Conservation (phyloP, 2,888 invertebrate genomes). For the Agonopterix alstromeriana region DNA sequence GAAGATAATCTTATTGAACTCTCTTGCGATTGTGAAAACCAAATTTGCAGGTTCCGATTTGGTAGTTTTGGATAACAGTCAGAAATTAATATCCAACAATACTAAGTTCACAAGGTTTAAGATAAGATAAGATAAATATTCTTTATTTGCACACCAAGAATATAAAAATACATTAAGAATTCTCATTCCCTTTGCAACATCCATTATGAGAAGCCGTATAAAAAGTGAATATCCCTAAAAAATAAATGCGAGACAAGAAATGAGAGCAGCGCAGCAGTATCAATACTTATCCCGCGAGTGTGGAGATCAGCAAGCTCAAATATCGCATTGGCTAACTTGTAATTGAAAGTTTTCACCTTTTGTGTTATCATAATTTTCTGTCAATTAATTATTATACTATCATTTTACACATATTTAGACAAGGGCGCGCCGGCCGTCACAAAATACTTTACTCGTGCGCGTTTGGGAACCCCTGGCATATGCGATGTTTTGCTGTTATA, state of each 20-base stretch:
- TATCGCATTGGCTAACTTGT: background rate
- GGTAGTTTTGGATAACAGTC: background rate
- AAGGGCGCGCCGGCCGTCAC: no score
- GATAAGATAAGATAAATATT: no score
- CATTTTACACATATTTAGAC: no score
- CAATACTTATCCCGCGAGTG: background rate
- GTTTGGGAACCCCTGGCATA: no score
- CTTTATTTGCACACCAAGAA: no score
- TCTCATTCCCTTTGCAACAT: background rate
- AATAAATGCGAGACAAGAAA: background rate
- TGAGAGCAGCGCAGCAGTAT: background rate
- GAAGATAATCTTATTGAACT: background rate
- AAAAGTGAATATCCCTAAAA: background rate
- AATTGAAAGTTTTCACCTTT: no score
- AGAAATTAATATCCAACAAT: background rate
- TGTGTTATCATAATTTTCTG: no score
- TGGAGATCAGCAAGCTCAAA: background rate
- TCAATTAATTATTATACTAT: no score
- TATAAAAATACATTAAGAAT: no score
- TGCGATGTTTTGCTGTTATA: no score
- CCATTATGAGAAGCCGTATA: background rate
- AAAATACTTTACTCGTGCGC: no score
- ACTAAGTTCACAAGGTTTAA: background rate
- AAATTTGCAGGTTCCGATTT: background rate
- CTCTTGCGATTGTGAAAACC: background rate